A percentile compares a stretch with the other conserved stretches of the same genome.
phyloP scores from a whole-genome alignment of 2,113 vertebrate species.

The Ceyx melanurus region DNA sequence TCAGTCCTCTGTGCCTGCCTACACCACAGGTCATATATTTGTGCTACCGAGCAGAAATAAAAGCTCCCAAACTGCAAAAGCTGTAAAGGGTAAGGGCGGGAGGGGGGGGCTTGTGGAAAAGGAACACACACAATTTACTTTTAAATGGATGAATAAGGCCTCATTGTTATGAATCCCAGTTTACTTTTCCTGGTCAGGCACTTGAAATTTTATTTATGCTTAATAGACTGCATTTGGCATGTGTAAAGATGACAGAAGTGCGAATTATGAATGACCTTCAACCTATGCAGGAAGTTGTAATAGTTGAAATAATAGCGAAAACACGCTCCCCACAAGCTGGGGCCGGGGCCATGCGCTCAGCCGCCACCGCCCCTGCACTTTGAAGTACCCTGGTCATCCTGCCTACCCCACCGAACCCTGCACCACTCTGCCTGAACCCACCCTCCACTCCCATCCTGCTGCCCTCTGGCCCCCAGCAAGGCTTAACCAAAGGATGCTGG shows the following conservation, averaged over 20 bases:
- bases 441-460: neutral
- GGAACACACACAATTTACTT: conserved; percentile 63
- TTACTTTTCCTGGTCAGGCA: conserved; percentile 78
- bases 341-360: conserved; percentile 25
- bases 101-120: neutral
- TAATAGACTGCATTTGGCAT: conserved; percentile 80
- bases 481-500: neutral
- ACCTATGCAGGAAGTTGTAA: conserved; percentile 83
- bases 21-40: conserved; percentile 44
- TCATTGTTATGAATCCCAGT: conserved; percentile 76
- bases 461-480: neutral
- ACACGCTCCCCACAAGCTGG: conserved; percentile 63
- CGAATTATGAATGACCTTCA: conserved; percentile 83
- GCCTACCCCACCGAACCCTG: neutral
- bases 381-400: conserved; percentile 38
- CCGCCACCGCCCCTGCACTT: conserved; percentile 15
- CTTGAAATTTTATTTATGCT: conserved; percentile 83
- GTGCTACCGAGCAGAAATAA: conserved; percentile 49
- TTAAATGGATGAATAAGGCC: conserved; percentile 73
- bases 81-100: neutral
- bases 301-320: conserved; percentile 82
- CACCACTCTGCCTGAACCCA: neutral
- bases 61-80: conserved; percentile 54
- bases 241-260: conserved; percentile 79
- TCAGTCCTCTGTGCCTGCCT: conserved; percentile 48